Conservation (phyloP, 2,797 vertebrate species). For the Anguilla obscura region DNA sequence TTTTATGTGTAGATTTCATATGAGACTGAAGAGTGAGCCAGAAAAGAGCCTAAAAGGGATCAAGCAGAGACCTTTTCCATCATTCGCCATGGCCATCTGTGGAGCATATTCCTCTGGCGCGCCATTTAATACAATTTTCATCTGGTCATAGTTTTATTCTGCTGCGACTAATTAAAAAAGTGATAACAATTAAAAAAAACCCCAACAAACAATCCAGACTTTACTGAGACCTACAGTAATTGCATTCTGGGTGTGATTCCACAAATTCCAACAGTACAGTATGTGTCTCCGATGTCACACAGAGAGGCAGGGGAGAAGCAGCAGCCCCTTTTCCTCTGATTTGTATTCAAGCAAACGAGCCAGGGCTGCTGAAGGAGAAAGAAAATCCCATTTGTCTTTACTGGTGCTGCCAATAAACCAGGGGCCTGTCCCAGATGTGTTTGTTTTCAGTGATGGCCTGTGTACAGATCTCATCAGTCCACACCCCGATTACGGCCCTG, state of each 20-base stretch:
- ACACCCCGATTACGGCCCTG: slow-evolving; percentile 14
- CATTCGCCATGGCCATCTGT: slow-evolving; percentile 62
- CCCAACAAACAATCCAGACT: neutral
- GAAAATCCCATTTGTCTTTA: slow-evolving; percentile 19
- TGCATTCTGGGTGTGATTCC: slow-evolving; percentile 35
- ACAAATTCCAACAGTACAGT: slow-evolving; percentile 26
- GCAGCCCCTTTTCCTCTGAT: slow-evolving; percentile 6
- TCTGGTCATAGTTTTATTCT: slow-evolving; percentile 31
- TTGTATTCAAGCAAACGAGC: slow-evolving; percentile 34
- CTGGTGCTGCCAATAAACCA: slow-evolving; percentile 27
- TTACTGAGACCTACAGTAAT: slow-evolving; percentile 34
- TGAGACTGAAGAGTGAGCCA: slow-evolving; percentile 28
- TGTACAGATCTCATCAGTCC: slow-evolving; percentile 33
- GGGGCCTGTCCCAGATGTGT: slow-evolving; percentile 25
- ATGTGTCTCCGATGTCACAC: neutral
- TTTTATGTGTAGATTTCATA: slow-evolving; percentile 5
- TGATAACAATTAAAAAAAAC: slow-evolving; percentile 32
- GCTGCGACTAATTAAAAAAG: slow-evolving; percentile 41
- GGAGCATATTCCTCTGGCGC: slow-evolving; percentile 62
- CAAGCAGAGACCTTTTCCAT: slow-evolving; percentile 25
- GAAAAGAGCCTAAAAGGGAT: slow-evolving; percentile 27
- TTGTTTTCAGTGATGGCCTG: slow-evolving; percentile 19
- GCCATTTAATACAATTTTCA: slow-evolving; percentile 43
- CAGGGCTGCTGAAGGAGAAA: slow-evolving; percentile 15
- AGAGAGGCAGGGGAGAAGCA: neutral